phyloP scores from a whole-genome alignment of 2,797 vertebrate genomes.

The Tokudaia muenninki region DNA sequence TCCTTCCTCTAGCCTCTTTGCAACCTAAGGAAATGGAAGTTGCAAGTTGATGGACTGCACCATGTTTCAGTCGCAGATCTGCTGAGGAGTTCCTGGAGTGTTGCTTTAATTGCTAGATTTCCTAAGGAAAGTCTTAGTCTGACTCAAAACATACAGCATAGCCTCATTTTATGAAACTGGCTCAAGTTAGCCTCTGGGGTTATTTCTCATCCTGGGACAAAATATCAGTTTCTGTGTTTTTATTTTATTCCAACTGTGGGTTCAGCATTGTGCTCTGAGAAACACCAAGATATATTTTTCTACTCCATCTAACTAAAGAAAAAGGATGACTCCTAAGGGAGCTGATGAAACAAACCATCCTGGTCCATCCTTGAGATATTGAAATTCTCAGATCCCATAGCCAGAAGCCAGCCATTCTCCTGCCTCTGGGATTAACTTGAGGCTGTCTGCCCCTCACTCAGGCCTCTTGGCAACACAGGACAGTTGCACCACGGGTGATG shows the following conservation, averaged over 20 bases:
- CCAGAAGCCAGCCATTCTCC: neutral
- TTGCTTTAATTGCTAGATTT: conserved; percentile 50
- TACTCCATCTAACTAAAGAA: neutral
- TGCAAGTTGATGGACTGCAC: neutral
- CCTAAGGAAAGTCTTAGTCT: conserved; percentile 35
- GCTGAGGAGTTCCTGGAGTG: neutral
- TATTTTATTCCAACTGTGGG: conserved; percentile 28
- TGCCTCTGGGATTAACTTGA: neutral
- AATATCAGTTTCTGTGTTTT: conserved; percentile 22
- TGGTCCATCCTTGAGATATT: conserved; percentile 47
- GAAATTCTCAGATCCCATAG: conserved; percentile 15
- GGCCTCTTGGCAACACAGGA: neutral
- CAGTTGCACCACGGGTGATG: neutral
- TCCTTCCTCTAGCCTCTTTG: neutral
- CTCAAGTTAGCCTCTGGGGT: conserved; percentile 1
- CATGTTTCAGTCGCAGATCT: neutral
- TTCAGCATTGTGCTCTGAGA: conserved; percentile 41
- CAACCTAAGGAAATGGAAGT: neutral
- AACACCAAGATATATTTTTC: conserved; percentile 57
- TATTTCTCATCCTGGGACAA: conserved; percentile 21
- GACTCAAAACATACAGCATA: neutral
- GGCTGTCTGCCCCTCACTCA: neutral
- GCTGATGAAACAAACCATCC: neutral
- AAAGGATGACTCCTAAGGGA: conserved; percentile 38
- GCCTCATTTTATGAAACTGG: neutral